Evolutionary conservation across 2,113 vertebrate species (phyloP), one percentile per base, ranked within the genome.

Genomic region (Laticauda colubrina): DNA sequence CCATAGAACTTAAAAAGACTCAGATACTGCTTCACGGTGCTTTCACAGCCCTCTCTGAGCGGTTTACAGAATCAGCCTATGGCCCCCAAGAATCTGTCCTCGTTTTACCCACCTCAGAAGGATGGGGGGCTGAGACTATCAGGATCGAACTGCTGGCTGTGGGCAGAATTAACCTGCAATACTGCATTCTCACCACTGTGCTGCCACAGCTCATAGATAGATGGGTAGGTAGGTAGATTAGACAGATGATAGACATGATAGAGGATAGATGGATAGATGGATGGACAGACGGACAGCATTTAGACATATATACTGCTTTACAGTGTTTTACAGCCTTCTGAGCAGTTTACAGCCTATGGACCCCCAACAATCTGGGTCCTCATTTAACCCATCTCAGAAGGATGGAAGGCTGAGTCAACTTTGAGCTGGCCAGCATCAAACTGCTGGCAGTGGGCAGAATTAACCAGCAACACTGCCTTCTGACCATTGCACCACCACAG

Each of bases 401-500:
- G 61, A 64, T 0, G 3, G 61, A 12, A 64, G 64, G 64, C 12
- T 2, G 64, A n/a, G 4, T 12, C 4, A 0, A 26, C 48, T 6
- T 48, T 48, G 48, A 48, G 48, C 48, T 48, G 48, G 48, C 14
- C 11, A 64, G 11, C 4, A 64, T n/a, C 11, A 11, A 64, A 64
- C 61, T 64, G 0, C 26, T 64, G 64, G 64, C 64, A 69, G 11
- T 69, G 12, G 14, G 64, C 64, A 69, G 61, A n/a, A 4, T 69
- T 69, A 69, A 12, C 12, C 12, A n/a, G 29, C 4, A 69, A n/a
- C n/a, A 12, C 26, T n/a, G 26, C 24, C 12, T 12, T 4, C 61
- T 29, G 2, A 64, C 8, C 26, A 29, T 3, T 29, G 59, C 0
- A 0, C 9, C 3, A n/a, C 26, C 26, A 29, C 11, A 12, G 11